Evolutionary conservation across 1,140 invertebrate species (phyloP), one percentile per base, ranked within the genome.

Genomic region (Capitella teleta): DNA sequence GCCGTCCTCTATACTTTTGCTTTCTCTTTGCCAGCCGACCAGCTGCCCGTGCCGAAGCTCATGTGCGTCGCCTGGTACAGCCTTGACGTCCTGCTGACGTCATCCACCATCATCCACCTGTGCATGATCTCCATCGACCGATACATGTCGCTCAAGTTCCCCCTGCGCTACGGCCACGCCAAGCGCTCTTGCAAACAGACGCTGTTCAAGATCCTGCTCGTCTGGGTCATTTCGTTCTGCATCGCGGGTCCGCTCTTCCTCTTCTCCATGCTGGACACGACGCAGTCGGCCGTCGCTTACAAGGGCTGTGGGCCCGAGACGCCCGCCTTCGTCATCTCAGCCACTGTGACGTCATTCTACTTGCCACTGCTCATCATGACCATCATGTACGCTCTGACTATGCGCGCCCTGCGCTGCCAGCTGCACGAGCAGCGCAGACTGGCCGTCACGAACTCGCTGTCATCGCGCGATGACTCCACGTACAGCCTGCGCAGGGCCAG

Each of bases 61-160:
- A 42, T 57, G 21, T 58, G 57, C 34, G 36, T 57, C 23, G 36
- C 32, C 8, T 54, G 55, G 57, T 57, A 54, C 32, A 54, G 55
- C 38, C 87, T 86, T 55, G 90, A 94, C 69, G 88, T 93, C 23
- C 74, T 93, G 28, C 85, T 87, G 23, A 93, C 88, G 61, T 87
- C 85, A 0, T 83, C 86, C 3, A 87, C 84, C 60, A 94, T 94
- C 63, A 82, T 92, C 78, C 89, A 94, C 77, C 90, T 94, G 86
- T 89, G 87, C 64, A 88, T 87, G 75, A 93, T 94, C 59, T 87
- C 85, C 37, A 74, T 93, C 34, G 87, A 87, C 47, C 79, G 88
- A 60, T 61, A 55, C 50, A 62, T 66, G 28, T 80, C 79, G n/a
- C 76, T 91, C 18, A 78, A 28, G 25, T 32, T 32, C 16, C 45